These are phyloP conservation scores for Boleophthalmus pectinirostris DNA, from an alignment of 2,113 vertebrate genomes.

Conservation along the genomic window DNA sequence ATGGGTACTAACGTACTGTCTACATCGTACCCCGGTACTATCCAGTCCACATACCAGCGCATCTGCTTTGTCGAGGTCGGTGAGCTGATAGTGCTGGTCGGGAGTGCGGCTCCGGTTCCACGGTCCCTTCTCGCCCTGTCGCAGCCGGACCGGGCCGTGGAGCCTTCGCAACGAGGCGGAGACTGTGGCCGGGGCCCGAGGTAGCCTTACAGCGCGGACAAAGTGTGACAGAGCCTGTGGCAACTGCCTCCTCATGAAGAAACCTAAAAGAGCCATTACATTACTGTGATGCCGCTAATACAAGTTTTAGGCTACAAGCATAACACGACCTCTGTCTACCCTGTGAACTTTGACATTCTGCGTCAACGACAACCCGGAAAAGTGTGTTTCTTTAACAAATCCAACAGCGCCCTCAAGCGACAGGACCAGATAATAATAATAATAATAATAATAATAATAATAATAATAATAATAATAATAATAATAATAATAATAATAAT, in stretches of 20 bases:
- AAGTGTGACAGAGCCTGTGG: slow-evolving; percentile 47
- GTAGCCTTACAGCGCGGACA: slow-evolving; percentile 20
- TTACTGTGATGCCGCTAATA: slow-evolving; percentile 12
- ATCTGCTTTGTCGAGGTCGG: slow-evolving; percentile 80
- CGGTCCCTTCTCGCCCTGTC: slow-evolving; percentile 59
- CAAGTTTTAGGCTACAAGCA: not conserved
- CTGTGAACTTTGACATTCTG: slow-evolving; percentile 59
- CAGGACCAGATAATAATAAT: not conserved
- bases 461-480: no score
- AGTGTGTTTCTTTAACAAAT: not conserved
- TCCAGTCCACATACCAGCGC: slow-evolving; percentile 67
- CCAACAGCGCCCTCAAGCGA: slow-evolving; percentile 45
- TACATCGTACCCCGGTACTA: no score
- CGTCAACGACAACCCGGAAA: slow-evolving; percentile 42
- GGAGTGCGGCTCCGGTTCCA: slow-evolving; percentile 61
- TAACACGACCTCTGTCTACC: slow-evolving; percentile 58
- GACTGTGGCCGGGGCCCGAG: slow-evolving; percentile 9
- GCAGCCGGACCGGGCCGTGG: slow-evolving; percentile 45
- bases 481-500: no score
- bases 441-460: no score
- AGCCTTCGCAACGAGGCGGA: slow-evolving; percentile 50
- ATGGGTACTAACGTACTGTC: not conserved
- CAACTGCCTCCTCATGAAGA: slow-evolving; percentile 62
- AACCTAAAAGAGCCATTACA: slow-evolving; percentile 68
- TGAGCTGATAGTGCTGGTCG: slow-evolving; percentile 62